Evolutionary conservation across 2,888 invertebrate species (phyloP).

Genomic region (Sclerodermus sp.): DNA sequence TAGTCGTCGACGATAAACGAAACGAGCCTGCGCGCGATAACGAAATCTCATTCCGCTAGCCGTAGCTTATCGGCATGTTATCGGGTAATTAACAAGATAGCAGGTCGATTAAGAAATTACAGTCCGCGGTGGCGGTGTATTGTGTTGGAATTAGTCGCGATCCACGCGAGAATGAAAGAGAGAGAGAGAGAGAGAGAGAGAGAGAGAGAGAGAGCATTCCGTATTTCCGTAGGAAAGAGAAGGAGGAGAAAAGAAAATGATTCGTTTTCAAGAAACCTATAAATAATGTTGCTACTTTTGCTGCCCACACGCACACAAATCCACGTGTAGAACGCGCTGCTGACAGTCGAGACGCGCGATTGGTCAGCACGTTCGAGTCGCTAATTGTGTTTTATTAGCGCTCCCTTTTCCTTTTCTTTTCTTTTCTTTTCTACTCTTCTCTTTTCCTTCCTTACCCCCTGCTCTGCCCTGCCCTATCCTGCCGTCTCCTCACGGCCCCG

Average conservation of each 20-base stretch:
- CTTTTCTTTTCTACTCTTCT: neutral
- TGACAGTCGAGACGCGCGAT: slow-evolving; percentile 35
- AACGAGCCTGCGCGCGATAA: slow-evolving; percentile 44
- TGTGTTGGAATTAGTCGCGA: neutral
- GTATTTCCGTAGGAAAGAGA: neutral
- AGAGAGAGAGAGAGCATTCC: too few species aligned
- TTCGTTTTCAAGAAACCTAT: slow-evolving; percentile 33
- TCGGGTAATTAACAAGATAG: slow-evolving; percentile 36
- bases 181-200: too few species aligned
- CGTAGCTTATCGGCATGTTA: slow-evolving; percentile 28
- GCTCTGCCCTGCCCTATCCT: neutral
- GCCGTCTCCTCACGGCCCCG: slow-evolving; percentile 9
- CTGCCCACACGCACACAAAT: too few species aligned
- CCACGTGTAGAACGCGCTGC: too few species aligned
- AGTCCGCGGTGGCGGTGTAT: neutral
- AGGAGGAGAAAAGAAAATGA: slow-evolving; percentile 21
- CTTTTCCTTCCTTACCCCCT: neutral
- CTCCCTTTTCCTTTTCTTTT: slow-evolving; percentile 19
- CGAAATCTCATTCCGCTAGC: slow-evolving; percentile 39
- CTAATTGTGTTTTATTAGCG: slow-evolving; percentile 57
- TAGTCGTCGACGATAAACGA: slow-evolving; percentile 43
- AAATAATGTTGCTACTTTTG: slow-evolving; percentile 47
- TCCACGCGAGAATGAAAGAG: too few species aligned
- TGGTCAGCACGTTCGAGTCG: slow-evolving; percentile 38
- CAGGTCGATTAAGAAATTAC: slow-evolving; percentile 33